These are phyloP conservation scores for Anagyrus pseudococci DNA, from an alignment of 2,888 invertebrate species.

Conservation along the genomic window DNA sequence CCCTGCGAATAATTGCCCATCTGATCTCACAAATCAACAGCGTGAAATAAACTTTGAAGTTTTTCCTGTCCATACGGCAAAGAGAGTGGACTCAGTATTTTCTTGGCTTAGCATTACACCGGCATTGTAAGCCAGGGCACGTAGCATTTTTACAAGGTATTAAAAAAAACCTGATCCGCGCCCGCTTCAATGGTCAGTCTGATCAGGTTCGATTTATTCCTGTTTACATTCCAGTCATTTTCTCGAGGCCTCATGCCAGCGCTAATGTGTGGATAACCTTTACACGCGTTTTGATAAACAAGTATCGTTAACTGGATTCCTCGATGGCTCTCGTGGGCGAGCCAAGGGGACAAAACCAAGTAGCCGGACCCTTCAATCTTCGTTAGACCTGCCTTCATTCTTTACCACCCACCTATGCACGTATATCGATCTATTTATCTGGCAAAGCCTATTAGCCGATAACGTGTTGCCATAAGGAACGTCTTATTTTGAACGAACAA, in stretches of 20 bases:
- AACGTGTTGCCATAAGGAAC: too few species aligned
- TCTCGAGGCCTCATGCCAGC: too few species aligned
- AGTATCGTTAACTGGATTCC: too few species aligned
- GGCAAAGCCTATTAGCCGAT: too few species aligned
- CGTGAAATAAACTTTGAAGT: too few species aligned
- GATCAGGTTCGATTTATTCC: conserved; percentile 45
- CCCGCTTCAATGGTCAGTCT: conserved; percentile 43
- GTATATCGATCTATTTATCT: too few species aligned
- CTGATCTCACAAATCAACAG: too few species aligned
- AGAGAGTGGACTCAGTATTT: conserved; percentile 24
- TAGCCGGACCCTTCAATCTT: conserved; percentile 21
- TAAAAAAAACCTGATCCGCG: conserved; percentile 14
- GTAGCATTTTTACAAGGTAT: conserved; percentile 39
- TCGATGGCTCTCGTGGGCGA: too few species aligned
- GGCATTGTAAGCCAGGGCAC: conserved; percentile 47
- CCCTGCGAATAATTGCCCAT: too few species aligned
- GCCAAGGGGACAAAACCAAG: not conserved
- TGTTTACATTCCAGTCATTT: conserved; percentile 49
- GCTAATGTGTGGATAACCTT: not conserved
- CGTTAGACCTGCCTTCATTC: conserved; percentile 6
- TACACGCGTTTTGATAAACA: not conserved
- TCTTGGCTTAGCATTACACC: conserved; percentile 54
- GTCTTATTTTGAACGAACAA: too few species aligned
- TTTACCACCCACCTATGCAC: too few species aligned
- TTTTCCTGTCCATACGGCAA: not conserved